These are phyloP conservation scores for Aquatica leii DNA, from an alignment of 2,888 invertebrate genomes.

Conservation along the genomic window DNA sequence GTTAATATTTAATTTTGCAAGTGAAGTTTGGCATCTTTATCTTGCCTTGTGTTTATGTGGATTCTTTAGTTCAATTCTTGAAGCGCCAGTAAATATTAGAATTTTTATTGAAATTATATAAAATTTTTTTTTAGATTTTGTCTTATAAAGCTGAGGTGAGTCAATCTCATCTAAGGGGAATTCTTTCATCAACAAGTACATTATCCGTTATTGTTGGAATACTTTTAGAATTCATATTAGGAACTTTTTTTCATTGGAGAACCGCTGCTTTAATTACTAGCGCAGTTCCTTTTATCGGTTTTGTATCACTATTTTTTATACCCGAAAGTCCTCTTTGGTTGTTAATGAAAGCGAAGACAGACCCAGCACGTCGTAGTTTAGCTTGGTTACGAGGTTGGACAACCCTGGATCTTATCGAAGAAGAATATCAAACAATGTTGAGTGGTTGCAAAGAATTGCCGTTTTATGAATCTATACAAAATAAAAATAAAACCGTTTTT, in stretches of 20 bases:
- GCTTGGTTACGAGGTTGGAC: too few species aligned
- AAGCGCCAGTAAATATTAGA: constrained; percentile 1
- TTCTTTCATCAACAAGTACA: too few species aligned
- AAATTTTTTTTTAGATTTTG: not conserved
- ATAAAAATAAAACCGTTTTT: too few species aligned
- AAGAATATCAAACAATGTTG: constrained; percentile 66
- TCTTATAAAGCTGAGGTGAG: not conserved
- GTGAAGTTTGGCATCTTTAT: too few species aligned
- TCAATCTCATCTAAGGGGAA: too few species aligned
- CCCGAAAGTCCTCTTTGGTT: constrained; percentile 88
- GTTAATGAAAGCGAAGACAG: constrained; percentile 69
- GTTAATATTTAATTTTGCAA: constrained; percentile 3
- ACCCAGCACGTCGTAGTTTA: constrained; percentile 79
- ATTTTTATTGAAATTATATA: too few species aligned
- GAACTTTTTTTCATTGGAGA: constrained; percentile 3
- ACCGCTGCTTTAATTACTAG: not conserved
- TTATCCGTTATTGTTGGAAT: too few species aligned
- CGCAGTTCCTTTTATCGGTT: not conserved
- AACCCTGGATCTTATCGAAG: constrained; percentile 66
- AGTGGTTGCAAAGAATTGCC: constrained; percentile 12
- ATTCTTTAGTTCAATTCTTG: not conserved
- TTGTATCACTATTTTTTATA: constrained; percentile 59
- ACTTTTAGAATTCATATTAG: not conserved
- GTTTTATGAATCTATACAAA: too few species aligned
- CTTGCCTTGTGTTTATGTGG: constrained; percentile 2